phyloP scores from a whole-genome alignment of 1,140 invertebrate genomes.

The Coelopa frigida region DNA sequence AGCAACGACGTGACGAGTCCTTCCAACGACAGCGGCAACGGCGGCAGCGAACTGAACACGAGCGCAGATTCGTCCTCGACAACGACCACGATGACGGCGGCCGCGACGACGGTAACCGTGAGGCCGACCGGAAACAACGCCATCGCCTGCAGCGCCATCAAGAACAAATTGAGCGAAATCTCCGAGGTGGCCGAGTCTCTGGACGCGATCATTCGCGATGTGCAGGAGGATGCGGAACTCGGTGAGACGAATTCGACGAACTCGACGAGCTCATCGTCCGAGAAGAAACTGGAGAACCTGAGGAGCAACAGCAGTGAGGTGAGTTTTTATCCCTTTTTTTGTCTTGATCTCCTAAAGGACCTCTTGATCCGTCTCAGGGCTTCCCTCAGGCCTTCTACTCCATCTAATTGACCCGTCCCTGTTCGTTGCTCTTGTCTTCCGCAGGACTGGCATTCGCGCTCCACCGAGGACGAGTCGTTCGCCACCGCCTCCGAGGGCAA shows the following conservation, averaged over 20 bases:
- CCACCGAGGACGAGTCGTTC: constrained; percentile 54
- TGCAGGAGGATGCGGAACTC: constrained; percentile 33
- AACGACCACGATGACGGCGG: constrained; percentile 15
- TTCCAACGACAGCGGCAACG: constrained; percentile 22
- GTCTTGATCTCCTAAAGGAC: neutral
- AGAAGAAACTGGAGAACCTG: constrained; percentile 34
- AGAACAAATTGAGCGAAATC: constrained; percentile 56
- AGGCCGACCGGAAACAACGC: constrained; percentile 47
- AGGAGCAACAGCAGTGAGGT: constrained; percentile 27
- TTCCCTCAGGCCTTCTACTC: neutral
- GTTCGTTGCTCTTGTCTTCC: neutral
- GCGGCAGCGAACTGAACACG: neutral
- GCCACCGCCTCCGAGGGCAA: constrained; percentile 63
- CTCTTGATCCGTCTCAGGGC: neutral
- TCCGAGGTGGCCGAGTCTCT: constrained; percentile 59
- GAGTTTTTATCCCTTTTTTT: constrained; percentile 9
- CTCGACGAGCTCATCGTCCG: constrained; percentile 2
- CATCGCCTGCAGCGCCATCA: constrained; percentile 59
- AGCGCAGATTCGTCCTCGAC: constrained; percentile 7
- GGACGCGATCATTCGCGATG: constrained; percentile 52
- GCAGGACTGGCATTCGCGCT: constrained; percentile 44
- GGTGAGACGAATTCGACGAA: constrained; percentile 6
- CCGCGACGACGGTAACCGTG: constrained; percentile 9
- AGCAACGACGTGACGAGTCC: constrained; percentile 23
- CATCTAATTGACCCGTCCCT: neutral